Evolutionary conservation across 2,113 vertebrate genomes (phyloP), one percentile per base, ranked within the genome.

Genomic region (Garra rufa): DNA sequence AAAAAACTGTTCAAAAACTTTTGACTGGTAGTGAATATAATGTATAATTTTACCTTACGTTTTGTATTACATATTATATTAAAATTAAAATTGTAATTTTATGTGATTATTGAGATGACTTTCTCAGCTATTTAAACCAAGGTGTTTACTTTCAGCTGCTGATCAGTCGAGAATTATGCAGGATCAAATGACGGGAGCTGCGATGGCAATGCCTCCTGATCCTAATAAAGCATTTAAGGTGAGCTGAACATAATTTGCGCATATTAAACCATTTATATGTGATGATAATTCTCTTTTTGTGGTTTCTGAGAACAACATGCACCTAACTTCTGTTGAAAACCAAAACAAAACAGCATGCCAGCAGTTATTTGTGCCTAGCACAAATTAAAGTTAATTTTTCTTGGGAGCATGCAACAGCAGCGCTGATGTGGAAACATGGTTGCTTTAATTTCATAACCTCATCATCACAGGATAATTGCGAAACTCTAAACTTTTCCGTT

Each of bases 181-280:
- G 89, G 95, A 95, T 48, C 96, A 96, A 87, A 95, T 96, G 94
- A 95, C 93, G 0, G 93, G 94, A 1, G 92, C 92, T 41, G 93
- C 94, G 30, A 93, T 95, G 93, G 90, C 94, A 26, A 93, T 93
- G 90, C 92, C 94, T 3, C 91, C 92, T 1, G 93, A 95, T 87
- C 93, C 93, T 85, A 96, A 95, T 91, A 96, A 95, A 88, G 95
- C 94, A 17, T 96, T 96, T 59, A 96, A 96, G 94, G 96, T 96
- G 55, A 85, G 86, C 30, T 10, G 9, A 43, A 26, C n/a, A 26
- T 59, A 30, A 28, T 30, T 61, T 52, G 10, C 34, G 0, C n/a
- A 28, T 63, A 17, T 43, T 14, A 44, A 46, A 26, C 8, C 7
- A 14, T 71, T 24, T 9, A 24, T 10, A 1, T 63, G 63, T 77